These are phyloP conservation scores for Meriones psammophilus DNA, from an alignment of 2,797 vertebrate species.

Conservation along the genomic window DNA sequence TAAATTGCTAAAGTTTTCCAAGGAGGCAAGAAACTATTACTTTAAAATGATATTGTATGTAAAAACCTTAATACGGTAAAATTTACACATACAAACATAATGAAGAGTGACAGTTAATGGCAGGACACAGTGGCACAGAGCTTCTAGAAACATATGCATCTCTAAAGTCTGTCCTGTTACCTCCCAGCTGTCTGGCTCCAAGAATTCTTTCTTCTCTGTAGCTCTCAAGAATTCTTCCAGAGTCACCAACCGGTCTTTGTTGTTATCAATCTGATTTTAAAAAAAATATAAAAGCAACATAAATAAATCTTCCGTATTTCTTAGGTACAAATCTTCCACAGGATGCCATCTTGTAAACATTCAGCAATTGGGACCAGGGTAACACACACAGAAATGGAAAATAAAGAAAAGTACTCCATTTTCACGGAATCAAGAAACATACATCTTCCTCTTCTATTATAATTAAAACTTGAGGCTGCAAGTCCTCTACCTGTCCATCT, in stretches of 20 bases:
- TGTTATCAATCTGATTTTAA: constrained; percentile 93
- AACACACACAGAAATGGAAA: background rate
- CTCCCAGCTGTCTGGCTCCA: constrained; percentile 99
- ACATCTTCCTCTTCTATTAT: background rate
- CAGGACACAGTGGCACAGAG: constrained; percentile 8
- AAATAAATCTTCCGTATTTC: constrained; percentile 36
- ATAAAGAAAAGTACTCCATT: background rate
- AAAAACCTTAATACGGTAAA: background rate
- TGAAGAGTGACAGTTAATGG: background rate
- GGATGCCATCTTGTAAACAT: background rate
- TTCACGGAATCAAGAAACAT: constrained; percentile 35
- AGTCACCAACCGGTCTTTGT: constrained; percentile 96
- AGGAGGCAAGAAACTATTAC: constrained; percentile 40
- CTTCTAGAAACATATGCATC: constrained; percentile 29
- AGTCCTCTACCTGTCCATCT: background rate
- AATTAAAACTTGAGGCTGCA: constrained; percentile 56
- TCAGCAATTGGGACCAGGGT: background rate
- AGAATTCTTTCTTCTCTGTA: constrained; percentile 96
- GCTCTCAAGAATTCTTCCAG: constrained; percentile 95
- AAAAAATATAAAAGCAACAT: constrained; percentile 60
- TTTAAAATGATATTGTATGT: constrained; percentile 46
- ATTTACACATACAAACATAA: background rate
- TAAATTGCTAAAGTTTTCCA: background rate
- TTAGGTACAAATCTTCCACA: constrained; percentile 39
- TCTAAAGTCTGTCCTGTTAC: constrained; percentile 86